Conservation (phyloP, 2,888 invertebrate genomes). For the Trileptium ribeirensis region DNA sequence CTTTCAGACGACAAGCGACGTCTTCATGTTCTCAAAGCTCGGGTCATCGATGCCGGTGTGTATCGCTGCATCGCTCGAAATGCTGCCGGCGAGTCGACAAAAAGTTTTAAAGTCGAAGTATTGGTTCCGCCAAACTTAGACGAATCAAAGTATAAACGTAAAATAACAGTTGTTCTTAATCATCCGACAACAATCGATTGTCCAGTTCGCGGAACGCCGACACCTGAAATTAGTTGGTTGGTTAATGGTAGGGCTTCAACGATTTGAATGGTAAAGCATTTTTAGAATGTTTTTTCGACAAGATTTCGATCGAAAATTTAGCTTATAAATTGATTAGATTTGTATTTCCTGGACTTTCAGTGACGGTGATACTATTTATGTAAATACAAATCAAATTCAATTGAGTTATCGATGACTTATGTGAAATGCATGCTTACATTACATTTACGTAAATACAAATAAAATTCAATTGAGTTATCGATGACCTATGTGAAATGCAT, state of each 20-base stretch:
- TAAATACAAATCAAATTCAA: too few relatives aligned
- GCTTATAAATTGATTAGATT: too few relatives aligned
- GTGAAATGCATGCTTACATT: too few relatives aligned
- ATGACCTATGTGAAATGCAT: too few relatives aligned
- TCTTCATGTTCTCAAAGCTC: conserved; percentile 39
- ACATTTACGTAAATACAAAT: too few relatives aligned
- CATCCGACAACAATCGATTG: conserved; percentile 51
- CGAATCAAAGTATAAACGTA: conserved; percentile 41
- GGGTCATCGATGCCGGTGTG: conserved; percentile 43
- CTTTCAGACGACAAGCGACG: conserved; percentile 46
- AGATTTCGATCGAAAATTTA: too few relatives aligned
- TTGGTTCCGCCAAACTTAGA: conserved; percentile 42
- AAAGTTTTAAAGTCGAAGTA: conserved; percentile 46
- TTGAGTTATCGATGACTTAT: too few relatives aligned
- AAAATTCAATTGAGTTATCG: too few relatives aligned
- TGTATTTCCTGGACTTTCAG: too few relatives aligned
- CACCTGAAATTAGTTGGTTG: conserved; percentile 53
- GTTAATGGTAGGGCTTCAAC: conserved; percentile 43
- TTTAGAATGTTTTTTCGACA: too few relatives aligned
- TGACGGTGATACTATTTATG: too few relatives aligned
- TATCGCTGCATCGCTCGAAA: conserved; percentile 49
- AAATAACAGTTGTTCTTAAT: conserved; percentile 47
- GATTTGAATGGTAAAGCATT: too few relatives aligned
- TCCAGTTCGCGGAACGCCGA: conserved; percentile 52
- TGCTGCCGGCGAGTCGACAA: conserved; percentile 44